A percentile compares a stretch with the other conserved stretches of the same genome.
Evolutionary conservation across 2,888 invertebrate genomes (phyloP).

Genomic region (Troglohyphantes excavatus): DNA sequence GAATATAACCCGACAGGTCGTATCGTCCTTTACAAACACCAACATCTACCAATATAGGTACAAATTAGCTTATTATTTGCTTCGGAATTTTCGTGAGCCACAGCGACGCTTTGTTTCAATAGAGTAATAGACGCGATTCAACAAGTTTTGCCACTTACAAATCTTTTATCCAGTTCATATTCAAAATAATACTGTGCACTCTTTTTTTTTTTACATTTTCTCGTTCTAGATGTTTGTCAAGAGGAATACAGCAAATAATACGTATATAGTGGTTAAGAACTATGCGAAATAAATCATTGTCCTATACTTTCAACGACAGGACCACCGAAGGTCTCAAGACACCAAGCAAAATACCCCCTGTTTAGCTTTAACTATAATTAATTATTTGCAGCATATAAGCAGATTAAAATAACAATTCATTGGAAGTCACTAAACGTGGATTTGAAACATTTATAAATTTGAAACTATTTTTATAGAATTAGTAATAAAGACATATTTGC

Average conservation of each 20-base stretch:
- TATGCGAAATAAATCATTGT: slow-evolving; percentile 26
- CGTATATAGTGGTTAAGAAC: slow-evolving; percentile 61
- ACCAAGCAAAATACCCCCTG: background rate
- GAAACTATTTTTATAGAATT: background rate
- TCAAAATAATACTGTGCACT: slow-evolving; percentile 48
- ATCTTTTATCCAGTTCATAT: slow-evolving; percentile 8
- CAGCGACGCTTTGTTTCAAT: background rate
- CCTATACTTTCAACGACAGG: background rate
- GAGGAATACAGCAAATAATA: slow-evolving; percentile 31
- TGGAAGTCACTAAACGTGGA: background rate
- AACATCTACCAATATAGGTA: background rate
- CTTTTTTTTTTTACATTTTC: background rate
- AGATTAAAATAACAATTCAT: too few relatives aligned
- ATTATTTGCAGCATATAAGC: too few relatives aligned
- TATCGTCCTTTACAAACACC: background rate
- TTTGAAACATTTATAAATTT: background rate
- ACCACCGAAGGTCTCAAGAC: background rate
- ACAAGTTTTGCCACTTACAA: slow-evolving; percentile 17
- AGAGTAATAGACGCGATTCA: background rate
- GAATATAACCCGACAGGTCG: too few relatives aligned
- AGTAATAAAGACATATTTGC: too few relatives aligned
- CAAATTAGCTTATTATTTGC: background rate
- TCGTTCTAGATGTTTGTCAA: background rate
- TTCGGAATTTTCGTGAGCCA: slow-evolving; percentile 9
- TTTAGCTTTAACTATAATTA: background rate